Evolutionary conservation across 2,888 invertebrate genomes (phyloP).

Genomic region (Heteromyza rotundicornis): DNA sequence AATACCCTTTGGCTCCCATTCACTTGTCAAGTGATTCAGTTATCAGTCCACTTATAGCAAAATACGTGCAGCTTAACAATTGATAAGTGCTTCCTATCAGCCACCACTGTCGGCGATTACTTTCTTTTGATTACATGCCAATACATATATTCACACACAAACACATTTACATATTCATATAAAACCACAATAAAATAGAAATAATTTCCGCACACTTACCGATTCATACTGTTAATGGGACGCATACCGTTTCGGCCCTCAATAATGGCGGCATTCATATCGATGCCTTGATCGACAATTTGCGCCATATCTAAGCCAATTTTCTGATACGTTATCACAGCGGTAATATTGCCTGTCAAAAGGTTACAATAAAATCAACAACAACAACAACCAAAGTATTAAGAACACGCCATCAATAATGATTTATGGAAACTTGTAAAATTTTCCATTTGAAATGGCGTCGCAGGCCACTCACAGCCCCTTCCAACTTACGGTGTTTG

Average conservation of each 20-base stretch:
- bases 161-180: neutral
- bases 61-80: too few species aligned
- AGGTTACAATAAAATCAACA: neutral
- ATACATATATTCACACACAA: too few species aligned
- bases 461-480: too few species aligned
- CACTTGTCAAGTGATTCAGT: too few species aligned
- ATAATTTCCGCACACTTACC: conserved; percentile 66
- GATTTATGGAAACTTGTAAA: neutral
- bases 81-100: too few species aligned
- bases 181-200: neutral
- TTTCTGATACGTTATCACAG: conserved; percentile 80
- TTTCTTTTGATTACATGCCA: too few species aligned
- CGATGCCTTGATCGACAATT: conserved; percentile 73
- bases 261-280: conserved; percentile 73
- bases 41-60: too few species aligned
- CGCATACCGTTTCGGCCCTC: conserved; percentile 69
- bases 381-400: too few species aligned
- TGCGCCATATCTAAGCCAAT: conserved; percentile 77
- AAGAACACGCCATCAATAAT: neutral
- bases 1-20: too few species aligned
- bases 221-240: conserved; percentile 74
- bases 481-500: conserved; percentile 70
- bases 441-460: neutral
- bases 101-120: too few species aligned
- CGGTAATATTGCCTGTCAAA: conserved; percentile 77